phyloP scores from a whole-genome alignment of 1,140 invertebrate species.

The Popillia japonica region DNA sequence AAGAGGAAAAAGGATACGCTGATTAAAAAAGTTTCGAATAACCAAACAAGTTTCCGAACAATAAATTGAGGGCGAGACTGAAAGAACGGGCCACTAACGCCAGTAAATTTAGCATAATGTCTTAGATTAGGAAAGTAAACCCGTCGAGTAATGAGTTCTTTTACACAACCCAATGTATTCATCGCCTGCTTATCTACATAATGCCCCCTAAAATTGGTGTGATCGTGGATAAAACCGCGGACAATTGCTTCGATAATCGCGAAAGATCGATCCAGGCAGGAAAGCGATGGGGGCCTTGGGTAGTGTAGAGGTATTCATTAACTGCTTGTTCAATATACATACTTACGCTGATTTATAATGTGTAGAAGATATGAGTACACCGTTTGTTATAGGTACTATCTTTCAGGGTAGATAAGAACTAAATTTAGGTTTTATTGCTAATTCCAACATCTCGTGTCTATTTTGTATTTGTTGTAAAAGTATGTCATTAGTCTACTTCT shows the following conservation, averaged over 20 bases:
- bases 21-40: slow-evolving; percentile 37
- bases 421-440: too few relatives aligned
- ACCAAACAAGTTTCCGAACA: slow-evolving; percentile 36
- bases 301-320: not conserved
- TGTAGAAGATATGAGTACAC: too few relatives aligned
- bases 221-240: slow-evolving; percentile 18
- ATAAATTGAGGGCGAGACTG: slow-evolving; percentile 25
- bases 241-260: slow-evolving; percentile 23
- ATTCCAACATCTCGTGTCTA: too few relatives aligned
- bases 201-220: slow-evolving; percentile 25
- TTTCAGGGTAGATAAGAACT: too few relatives aligned
- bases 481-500: too few relatives aligned
- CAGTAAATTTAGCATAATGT: slow-evolving; percentile 39
- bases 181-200: slow-evolving; percentile 35
- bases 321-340: too few relatives aligned
- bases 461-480: too few relatives aligned
- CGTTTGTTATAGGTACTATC: too few relatives aligned
- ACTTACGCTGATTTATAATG: too few relatives aligned
- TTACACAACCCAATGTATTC: slow-evolving; percentile 34
- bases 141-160: slow-evolving; percentile 35
- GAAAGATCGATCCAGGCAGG: not conserved
- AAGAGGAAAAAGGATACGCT: slow-evolving; percentile 18
- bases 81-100: slow-evolving; percentile 26
- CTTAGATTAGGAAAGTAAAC: slow-evolving; percentile 36
- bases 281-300: not conserved